A percentile compares a stretch with the other conserved stretches of the same genome.
Evolutionary conservation across 2,113 vertebrate species (phyloP).

Genomic region (Thunnus maccoyii): DNA sequence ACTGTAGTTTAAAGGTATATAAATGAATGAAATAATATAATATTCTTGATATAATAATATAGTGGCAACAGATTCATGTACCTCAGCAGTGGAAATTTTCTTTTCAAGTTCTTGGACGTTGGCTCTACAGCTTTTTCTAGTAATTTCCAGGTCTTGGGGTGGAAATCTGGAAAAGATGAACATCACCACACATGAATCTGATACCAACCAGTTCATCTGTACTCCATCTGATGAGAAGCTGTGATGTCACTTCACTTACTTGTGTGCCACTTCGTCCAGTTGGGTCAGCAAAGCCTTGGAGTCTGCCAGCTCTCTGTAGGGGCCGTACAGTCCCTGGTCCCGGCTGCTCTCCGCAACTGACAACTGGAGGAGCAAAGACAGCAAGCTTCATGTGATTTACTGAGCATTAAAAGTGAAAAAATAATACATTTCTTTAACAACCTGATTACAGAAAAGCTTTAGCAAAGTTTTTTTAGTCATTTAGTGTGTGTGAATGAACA

Average conservation of each 20-base stretch:
- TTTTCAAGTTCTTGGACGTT: slow-evolving; percentile 71
- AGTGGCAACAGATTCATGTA: slow-evolving; percentile 29
- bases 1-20: no score
- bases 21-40: no score
- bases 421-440: no score
- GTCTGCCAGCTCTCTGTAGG: slow-evolving; percentile 59
- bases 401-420: no score
- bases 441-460: no score
- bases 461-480: no score
- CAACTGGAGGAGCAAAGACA: slow-evolving; percentile 53
- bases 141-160: slow-evolving; percentile 35
- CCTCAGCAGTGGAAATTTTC: slow-evolving; percentile 71
- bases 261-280: slow-evolving; percentile 66
- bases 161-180: slow-evolving; percentile 57
- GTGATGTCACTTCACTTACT: slow-evolving; percentile 53
- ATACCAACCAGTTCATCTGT: neutral
- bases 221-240: neutral
- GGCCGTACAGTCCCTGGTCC: slow-evolving; percentile 50
- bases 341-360: slow-evolving; percentile 63
- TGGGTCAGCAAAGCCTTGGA: slow-evolving; percentile 64
- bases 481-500: no score
- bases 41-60: neutral
- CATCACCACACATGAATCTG: neutral
- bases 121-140: slow-evolving; percentile 50
- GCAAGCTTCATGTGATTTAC: no score